phyloP scores from a whole-genome alignment of 2,888 invertebrate genomes.

The Drosophila robusta region DNA sequence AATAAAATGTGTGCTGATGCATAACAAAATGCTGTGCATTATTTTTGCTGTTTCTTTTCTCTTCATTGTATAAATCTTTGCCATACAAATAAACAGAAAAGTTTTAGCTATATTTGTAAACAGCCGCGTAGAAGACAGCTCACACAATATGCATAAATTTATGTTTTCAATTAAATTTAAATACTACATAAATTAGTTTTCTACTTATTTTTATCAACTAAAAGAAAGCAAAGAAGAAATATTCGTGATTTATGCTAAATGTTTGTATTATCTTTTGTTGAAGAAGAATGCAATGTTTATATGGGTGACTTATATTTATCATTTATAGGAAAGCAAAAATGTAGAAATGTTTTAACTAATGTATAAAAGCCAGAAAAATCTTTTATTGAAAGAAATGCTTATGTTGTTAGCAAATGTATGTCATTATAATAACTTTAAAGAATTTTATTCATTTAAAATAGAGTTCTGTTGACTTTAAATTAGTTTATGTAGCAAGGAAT shows the following conservation, averaged over 20 bases:
- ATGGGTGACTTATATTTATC: no score
- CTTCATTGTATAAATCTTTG: not conserved
- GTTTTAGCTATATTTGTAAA: conserved; percentile 3
- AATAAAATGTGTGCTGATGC: not conserved
- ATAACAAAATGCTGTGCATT: not conserved
- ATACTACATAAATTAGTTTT: conserved; percentile 25
- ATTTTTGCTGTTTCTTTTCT: not conserved
- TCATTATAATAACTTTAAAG: no score
- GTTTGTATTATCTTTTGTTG: not conserved
- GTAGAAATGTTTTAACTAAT: not conserved
- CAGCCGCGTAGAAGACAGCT: conserved; percentile 6
- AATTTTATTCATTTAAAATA: no score
- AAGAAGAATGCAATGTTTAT: not conserved
- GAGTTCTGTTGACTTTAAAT: no score
- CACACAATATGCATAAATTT: conserved; percentile 13
- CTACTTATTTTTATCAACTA: conserved; percentile 3
- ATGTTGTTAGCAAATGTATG: no score
- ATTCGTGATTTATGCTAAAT: conserved; percentile 11
- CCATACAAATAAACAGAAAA: not conserved
- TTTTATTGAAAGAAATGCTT: no score
- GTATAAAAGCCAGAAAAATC: no score
- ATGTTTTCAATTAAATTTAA: conserved; percentile 32
- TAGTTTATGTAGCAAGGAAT: no score
- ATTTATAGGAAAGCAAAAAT: not conserved
- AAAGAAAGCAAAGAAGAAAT: conserved; percentile 11